phyloP scores from a whole-genome alignment of 2,113 vertebrate genomes.

The Cyprinodon tularosa region DNA sequence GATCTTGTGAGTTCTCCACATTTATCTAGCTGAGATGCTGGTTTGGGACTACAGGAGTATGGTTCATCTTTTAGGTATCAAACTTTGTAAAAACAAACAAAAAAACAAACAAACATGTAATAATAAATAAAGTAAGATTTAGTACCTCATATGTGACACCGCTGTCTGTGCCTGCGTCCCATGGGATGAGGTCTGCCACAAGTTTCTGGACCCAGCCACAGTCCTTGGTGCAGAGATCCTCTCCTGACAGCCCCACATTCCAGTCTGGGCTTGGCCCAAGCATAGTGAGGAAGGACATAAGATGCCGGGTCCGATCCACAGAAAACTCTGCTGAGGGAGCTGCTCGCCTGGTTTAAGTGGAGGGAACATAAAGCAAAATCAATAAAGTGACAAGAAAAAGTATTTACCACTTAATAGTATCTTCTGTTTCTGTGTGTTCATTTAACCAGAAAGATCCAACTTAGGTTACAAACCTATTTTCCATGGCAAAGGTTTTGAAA shows the following conservation, averaged over 20 bases:
- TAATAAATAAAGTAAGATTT: background rate
- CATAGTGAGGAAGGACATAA: conserved; percentile 98
- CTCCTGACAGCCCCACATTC: conserved; percentile 93
- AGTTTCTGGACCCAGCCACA: conserved; percentile 96
- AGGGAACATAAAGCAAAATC: background rate
- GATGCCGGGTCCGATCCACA: conserved; percentile 89
- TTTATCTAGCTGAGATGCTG: background rate
- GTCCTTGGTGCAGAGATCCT: conserved; percentile 95
- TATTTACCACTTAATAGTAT: too few species aligned
- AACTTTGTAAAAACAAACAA: background rate
- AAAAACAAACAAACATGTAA: background rate
- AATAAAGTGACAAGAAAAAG: too few species aligned
- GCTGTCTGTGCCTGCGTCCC: conserved; percentile 94
- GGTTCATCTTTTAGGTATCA: background rate
- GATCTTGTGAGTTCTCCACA: background rate
- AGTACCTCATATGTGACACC: conserved; percentile 91
- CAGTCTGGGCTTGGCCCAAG: conserved; percentile 96
- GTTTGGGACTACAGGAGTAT: background rate
- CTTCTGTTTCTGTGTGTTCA: too few species aligned
- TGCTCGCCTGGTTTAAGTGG: conserved; percentile 81
- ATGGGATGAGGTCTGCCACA: conserved; percentile 91
- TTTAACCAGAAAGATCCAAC: too few species aligned
- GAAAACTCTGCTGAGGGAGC: conserved; percentile 97
- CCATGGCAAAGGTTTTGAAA: too few species aligned
- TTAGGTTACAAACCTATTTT: too few species aligned